Evolutionary conservation across 2,113 vertebrate species (phyloP).

Genomic region (Illadopsis cleaveri): DNA sequence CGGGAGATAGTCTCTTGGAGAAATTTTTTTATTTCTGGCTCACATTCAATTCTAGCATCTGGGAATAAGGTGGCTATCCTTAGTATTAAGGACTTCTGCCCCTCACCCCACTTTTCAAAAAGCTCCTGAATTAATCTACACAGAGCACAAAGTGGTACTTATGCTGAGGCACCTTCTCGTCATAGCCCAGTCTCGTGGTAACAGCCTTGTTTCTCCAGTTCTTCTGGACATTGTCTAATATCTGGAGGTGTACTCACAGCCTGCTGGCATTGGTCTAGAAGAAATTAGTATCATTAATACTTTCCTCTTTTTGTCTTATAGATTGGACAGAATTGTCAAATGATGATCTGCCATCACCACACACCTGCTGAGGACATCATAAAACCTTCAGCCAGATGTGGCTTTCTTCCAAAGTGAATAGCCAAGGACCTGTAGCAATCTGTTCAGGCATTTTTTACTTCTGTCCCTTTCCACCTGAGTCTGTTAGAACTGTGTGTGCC

Average conservation of each 20-base stretch:
- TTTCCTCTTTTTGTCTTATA: background rate
- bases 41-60: background rate
- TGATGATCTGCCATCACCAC: background rate
- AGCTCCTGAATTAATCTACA: background rate
- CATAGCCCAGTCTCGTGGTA: background rate
- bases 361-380: background rate
- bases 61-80: background rate
- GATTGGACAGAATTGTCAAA: background rate
- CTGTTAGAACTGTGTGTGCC: no score
- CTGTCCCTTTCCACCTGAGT: no score
- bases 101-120: background rate
- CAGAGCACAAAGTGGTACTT: background rate
- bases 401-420: background rate
- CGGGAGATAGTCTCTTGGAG: background rate
- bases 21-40: background rate
- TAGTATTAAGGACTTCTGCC: background rate
- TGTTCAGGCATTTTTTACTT: background rate
- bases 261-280: background rate
- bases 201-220: background rate
- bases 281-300: background rate
- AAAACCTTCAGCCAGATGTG: background rate
- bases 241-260: background rate
- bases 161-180: background rate
- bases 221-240: background rate
- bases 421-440: background rate